Evolutionary conservation across 2,888 invertebrate species (phyloP).

Genomic region (Heliconius charithonia): DNA sequence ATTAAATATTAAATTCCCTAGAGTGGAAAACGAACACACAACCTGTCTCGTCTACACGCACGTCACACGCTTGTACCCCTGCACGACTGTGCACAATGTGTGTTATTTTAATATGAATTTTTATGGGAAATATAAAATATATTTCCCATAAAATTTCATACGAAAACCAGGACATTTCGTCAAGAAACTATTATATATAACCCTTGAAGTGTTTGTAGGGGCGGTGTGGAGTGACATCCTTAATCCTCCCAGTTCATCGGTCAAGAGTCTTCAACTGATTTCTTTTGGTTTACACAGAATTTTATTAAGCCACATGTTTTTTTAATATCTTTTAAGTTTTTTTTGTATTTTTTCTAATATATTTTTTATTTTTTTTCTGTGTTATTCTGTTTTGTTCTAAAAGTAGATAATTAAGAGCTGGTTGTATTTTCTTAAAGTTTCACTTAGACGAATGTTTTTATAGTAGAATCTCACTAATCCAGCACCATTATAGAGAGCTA

Average conservation of each 20-base stretch:
- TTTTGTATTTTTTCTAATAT: not conserved
- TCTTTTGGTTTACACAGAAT: conserved; percentile 18
- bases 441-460: too few species aligned
- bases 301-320: not conserved
- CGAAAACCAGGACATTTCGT: not conserved
- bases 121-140: not conserved
- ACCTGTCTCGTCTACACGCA: too few species aligned
- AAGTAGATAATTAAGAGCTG: too few species aligned
- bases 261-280: conserved; percentile 25
- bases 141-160: not conserved
- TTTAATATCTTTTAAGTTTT: not conserved
- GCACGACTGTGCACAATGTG: too few species aligned
- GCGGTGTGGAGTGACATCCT: conserved; percentile 24
- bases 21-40: too few species aligned
- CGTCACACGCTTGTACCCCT: too few species aligned
- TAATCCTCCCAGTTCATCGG: conserved; percentile 20
- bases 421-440: too few species aligned
- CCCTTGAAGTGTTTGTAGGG: conserved; percentile 21
- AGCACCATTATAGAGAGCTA: too few species aligned
- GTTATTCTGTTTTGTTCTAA: too few species aligned
- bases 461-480: too few species aligned
- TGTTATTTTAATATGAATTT: too few species aligned
- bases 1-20: too few species aligned
- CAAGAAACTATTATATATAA: conserved; percentile 19
- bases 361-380: not conserved